Percentiles rank a stretch among this genome's conserved stretches.
These are phyloP conservation scores for Poecilia latipinna DNA, from an alignment of 2,113 vertebrate genomes.

Conservation along the genomic window DNA sequence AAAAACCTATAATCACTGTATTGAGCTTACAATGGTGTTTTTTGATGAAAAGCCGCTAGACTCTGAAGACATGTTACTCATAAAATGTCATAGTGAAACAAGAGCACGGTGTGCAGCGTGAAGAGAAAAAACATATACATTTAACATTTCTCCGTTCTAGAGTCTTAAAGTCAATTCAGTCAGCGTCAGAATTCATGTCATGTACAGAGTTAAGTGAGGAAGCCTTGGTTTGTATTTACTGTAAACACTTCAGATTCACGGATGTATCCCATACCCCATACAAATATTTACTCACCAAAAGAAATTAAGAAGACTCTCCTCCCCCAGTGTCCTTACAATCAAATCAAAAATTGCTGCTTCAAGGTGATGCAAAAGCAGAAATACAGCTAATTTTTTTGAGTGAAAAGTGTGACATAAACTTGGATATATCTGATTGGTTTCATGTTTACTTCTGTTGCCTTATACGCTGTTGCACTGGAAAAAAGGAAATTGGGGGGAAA, in stretches of 20 bases:
- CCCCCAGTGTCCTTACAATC: slow-evolving; percentile 24
- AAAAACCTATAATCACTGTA: too few relatives aligned
- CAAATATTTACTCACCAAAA: slow-evolving; percentile 28
- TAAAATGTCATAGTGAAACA: background rate
- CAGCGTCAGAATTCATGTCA: slow-evolving; percentile 1
- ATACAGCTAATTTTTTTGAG: slow-evolving; percentile 4
- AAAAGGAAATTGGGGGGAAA: slow-evolving; percentile 7
- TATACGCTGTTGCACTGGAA: slow-evolving; percentile 23
- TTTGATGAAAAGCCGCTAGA: too few relatives aligned
- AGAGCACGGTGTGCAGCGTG: too few relatives aligned
- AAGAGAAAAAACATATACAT: background rate
- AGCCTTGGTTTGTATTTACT: background rate
- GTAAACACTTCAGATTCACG: slow-evolving; percentile 35
- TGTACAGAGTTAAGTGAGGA: background rate
- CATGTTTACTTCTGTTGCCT: slow-evolving; percentile 23
- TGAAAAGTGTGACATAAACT: slow-evolving; percentile 13
- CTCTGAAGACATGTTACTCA: background rate
- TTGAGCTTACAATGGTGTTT: too few relatives aligned
- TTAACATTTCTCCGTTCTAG: background rate
- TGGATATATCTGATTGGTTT: slow-evolving; percentile 28
- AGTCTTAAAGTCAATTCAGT: slow-evolving; percentile 9
- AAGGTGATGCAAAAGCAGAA: slow-evolving; percentile 29
- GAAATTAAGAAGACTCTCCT: slow-evolving; percentile 21
- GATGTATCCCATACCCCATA: slow-evolving; percentile 3
- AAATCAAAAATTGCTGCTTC: slow-evolving; percentile 33